Percentiles rank a stretch among this genome's conserved stretches.
phyloP scores from a whole-genome alignment of 2,113 vertebrate genomes.

The Amblyornis subalaris region DNA sequence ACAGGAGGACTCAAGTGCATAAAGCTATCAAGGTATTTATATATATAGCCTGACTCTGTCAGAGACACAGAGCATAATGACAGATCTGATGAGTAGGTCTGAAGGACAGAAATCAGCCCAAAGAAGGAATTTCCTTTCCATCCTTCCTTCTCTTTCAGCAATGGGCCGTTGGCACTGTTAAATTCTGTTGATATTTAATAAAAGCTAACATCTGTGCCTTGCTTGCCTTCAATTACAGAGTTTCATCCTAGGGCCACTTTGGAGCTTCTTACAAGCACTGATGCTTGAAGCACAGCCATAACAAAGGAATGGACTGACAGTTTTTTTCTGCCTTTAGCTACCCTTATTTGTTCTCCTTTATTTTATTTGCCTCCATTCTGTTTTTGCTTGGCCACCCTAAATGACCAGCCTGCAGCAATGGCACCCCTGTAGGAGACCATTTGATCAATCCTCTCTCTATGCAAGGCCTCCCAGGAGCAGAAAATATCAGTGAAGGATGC shows the following conservation, averaged over 20 bases:
- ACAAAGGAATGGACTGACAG: conserved; percentile 42
- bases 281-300: conserved; percentile 45
- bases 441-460: not conserved
- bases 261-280: not conserved
- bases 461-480: not conserved
- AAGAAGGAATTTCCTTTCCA: not conserved
- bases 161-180: not conserved
- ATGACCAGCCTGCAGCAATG: conserved; percentile 29
- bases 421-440: not conserved
- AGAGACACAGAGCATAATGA: not conserved
- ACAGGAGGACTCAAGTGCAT: not conserved
- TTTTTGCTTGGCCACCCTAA: conserved; percentile 34
- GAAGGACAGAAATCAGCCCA: conserved; percentile 8
- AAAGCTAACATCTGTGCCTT: conserved; percentile 63
- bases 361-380: conserved; percentile 58
- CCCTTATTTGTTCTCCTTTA: conserved; percentile 28
- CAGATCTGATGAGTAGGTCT: not conserved
- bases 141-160: not conserved
- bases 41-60: not conserved
- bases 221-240: conserved; percentile 48
- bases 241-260: conserved; percentile 33
- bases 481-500: not conserved
- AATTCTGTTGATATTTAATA: conserved; percentile 65
- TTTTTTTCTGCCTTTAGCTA: conserved; percentile 58
- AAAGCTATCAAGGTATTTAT: not conserved